Evolutionary conservation across 2,888 invertebrate species (phyloP), one percentile per base, ranked within the genome.

Genomic region (Eremobia ochroleuca): DNA sequence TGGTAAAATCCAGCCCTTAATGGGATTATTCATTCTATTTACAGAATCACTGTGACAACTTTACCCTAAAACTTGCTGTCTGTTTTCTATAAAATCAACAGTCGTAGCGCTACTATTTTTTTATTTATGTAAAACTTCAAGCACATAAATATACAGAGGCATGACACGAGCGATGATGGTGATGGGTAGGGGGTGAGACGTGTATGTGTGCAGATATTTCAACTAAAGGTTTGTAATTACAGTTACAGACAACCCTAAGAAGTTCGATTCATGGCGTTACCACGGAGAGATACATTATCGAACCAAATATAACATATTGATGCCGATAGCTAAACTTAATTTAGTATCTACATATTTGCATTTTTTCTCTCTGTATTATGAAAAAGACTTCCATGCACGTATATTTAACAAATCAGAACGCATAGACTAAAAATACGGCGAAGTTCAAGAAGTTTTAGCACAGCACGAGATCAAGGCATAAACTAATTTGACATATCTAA

Each of bases 191-290:
- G n/a, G n/a, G n/a, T n/a, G n/a, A n/a, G n/a, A 28, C 15, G 28
- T 25, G 21, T 55, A n/a, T 28, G 13, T 31, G 11, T 58, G 18
- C 15, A 3, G 34, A 46, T 34, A 52, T 61, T 79, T 28, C 11
- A 43, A 28, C 28, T 52, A 71, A 46, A 43, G 71, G n/a, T 52
- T 79, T 40, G 49, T 61, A 77, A 37, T 58, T 67, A 58, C 59
- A 49, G 1, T 58, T 67, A 58, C 59, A 49, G 1, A 49, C 52
- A 49, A 34, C 21, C 62, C n/a, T 40, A 40, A n/a, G 21, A 28
- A 31, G 46, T 67, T 49, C 31, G 15, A 69, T 78, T 69, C 21
- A 43, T 73, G 8, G 31, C 11, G 13, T 40, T 58, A 11, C 21
- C 21, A 46, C 37, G 25, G 13, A 40, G 25, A 28, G 52, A 46